Conservation (phyloP, 1,140 invertebrate species). For the Drosophila yakuba region DNA sequence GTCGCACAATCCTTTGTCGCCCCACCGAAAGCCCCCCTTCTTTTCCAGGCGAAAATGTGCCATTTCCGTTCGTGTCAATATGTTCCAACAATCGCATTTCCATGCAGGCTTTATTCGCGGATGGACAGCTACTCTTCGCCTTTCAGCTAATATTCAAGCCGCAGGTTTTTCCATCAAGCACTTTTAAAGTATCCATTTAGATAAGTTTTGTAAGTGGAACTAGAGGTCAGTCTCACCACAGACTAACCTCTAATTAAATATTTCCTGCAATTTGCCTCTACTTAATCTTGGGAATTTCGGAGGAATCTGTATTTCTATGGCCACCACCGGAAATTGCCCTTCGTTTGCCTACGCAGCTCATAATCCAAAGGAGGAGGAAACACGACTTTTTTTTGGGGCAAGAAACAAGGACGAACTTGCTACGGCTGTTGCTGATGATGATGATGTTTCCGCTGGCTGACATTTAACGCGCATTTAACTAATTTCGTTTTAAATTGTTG, state of each 20-base stretch:
- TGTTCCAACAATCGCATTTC: constrained; percentile 87
- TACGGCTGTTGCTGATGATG: constrained; percentile 47
- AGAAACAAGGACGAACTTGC: constrained; percentile 39
- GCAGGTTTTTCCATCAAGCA: neutral
- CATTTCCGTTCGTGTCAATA: constrained; percentile 87
- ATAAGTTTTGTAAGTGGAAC: too few relatives aligned
- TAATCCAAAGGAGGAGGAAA: constrained; percentile 23
- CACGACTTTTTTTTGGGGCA: constrained; percentile 10
- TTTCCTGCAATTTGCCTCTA: neutral
- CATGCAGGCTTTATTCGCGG: constrained; percentile 83
- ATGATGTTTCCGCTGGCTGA: constrained; percentile 67
- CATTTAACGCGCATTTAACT: constrained; percentile 80
- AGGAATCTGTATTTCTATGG: constrained; percentile 14
- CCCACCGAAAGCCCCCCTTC: constrained; percentile 85
- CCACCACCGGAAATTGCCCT: constrained; percentile 44
- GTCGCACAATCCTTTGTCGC: constrained; percentile 86
- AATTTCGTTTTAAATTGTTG: constrained; percentile 83
- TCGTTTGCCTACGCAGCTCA: constrained; percentile 23
- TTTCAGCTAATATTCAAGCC: constrained; percentile 17
- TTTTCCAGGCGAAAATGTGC: constrained; percentile 85
- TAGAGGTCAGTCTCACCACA: neutral
- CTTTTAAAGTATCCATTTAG: neutral
- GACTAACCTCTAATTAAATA: neutral
- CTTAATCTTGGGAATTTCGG: neutral
- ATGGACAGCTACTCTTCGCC: constrained; percentile 70